Conservation (phyloP, 2,797 vertebrate genomes). For the Sebastes hopkinsi region DNA sequence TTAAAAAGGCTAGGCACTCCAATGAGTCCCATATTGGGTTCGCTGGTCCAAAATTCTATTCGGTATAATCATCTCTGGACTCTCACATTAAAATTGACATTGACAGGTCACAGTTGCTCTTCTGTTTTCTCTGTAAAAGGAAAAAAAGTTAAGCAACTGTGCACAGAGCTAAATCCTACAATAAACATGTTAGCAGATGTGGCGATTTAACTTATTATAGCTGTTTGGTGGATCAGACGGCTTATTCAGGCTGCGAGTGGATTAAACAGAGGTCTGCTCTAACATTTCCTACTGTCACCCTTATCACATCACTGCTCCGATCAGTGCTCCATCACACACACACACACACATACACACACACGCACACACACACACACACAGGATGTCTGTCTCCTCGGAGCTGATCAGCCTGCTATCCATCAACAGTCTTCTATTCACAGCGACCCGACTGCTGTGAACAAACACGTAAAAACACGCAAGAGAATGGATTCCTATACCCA, state of each 20-base stretch:
- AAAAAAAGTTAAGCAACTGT: constrained; percentile 9
- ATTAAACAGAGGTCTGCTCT: constrained; percentile 44
- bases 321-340: neutral
- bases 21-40: neutral
- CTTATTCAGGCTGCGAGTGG: constrained; percentile 11
- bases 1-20: neutral
- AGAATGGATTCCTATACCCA: constrained; percentile 37
- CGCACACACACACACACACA: neutral
- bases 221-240: neutral
- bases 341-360: neutral
- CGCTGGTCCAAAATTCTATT: neutral
- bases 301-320: constrained; percentile 32
- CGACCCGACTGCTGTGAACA: constrained; percentile 48
- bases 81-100: neutral
- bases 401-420: constrained; percentile 38
- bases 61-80: neutral
- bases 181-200: constrained; percentile 54
- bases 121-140: constrained; percentile 18
- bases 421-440: constrained; percentile 40
- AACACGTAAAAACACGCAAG: constrained; percentile 44
- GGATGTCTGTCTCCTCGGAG: constrained; percentile 11
- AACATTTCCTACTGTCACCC: constrained; percentile 46
- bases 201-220: constrained; percentile 9
- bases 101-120: constrained; percentile 31
- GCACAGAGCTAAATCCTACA: constrained; percentile 32